Conservation (phyloP, 2,888 invertebrate species). For the Cistogaster globosa region DNA sequence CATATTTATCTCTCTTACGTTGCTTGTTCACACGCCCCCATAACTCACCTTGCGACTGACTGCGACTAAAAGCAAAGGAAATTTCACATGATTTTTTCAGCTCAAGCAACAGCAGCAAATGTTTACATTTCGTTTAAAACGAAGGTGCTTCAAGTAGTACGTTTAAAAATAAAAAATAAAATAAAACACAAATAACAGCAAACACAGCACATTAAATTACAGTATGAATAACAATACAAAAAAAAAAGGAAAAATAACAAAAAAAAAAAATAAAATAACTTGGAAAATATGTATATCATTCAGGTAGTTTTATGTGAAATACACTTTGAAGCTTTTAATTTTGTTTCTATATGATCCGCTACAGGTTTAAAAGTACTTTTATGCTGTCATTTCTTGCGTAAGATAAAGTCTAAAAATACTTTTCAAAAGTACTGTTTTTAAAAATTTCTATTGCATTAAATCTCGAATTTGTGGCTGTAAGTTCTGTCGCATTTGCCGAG, state of each 20-base stretch:
- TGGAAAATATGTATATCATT: slow-evolving; percentile 13
- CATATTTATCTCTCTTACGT: slow-evolving; percentile 77
- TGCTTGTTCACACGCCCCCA: slow-evolving; percentile 80
- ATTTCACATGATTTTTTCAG: slow-evolving; percentile 69
- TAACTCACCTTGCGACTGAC: slow-evolving; percentile 73
- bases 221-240: slow-evolving; percentile 34
- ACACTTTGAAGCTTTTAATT: background rate
- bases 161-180: slow-evolving; percentile 1
- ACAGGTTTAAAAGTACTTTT: no score
- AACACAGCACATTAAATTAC: slow-evolving; percentile 64
- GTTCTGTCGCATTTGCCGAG: no score
- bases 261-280: no score
- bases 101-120: slow-evolving; percentile 71
- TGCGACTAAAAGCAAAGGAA: slow-evolving; percentile 66
- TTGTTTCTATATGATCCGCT: no score
- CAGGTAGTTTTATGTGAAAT: background rate
- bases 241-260: no score
- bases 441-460: no score
- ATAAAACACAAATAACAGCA: slow-evolving; percentile 53
- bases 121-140: slow-evolving; percentile 78
- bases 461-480: no score
- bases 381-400: no score
- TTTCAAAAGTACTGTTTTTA: no score
- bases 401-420: no score
- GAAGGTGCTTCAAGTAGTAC: slow-evolving; percentile 74